These are phyloP conservation scores for Tetramorium bicarinatum DNA, from an alignment of 2,888 invertebrate genomes.

Conservation along the genomic window DNA sequence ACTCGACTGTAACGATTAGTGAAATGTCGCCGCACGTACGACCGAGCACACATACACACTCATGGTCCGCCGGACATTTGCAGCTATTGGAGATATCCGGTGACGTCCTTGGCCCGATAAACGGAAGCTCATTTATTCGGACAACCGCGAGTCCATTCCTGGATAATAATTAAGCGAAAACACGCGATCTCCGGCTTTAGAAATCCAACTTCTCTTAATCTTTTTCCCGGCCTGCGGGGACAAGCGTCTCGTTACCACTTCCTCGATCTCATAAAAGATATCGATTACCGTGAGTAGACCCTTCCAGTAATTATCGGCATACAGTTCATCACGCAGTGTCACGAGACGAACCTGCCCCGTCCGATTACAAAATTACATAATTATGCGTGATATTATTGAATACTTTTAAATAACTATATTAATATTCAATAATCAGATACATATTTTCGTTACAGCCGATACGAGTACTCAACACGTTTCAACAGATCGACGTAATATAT, in stretches of 20 bases:
- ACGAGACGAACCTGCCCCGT: too few relatives aligned
- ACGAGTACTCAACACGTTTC: neutral
- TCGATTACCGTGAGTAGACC: conserved; percentile 8
- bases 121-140: conserved; percentile 66
- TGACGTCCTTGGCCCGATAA: conserved; percentile 71
- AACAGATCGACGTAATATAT: neutral
- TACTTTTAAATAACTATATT: neutral
- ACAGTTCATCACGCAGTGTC: neutral
- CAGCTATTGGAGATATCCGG: conserved; percentile 70
- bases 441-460: neutral
- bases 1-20: conserved; percentile 62
- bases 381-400: neutral
- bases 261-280: conserved; percentile 10
- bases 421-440: conserved; percentile 3
- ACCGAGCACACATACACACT: conserved; percentile 28
- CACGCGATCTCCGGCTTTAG: conserved; percentile 23
- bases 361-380: conserved; percentile 9
- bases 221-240: neutral
- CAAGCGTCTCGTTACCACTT: neutral
- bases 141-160: conserved; percentile 50
- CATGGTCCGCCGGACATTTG: conserved; percentile 68
- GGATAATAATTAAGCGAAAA: conserved; percentile 34
- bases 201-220: neutral
- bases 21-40: conserved; percentile 59
- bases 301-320: conserved; percentile 12